Base-by-base conservation (phyloP, 1,140 invertebrate genomes). In the Drosophila tsacasi region DNA sequence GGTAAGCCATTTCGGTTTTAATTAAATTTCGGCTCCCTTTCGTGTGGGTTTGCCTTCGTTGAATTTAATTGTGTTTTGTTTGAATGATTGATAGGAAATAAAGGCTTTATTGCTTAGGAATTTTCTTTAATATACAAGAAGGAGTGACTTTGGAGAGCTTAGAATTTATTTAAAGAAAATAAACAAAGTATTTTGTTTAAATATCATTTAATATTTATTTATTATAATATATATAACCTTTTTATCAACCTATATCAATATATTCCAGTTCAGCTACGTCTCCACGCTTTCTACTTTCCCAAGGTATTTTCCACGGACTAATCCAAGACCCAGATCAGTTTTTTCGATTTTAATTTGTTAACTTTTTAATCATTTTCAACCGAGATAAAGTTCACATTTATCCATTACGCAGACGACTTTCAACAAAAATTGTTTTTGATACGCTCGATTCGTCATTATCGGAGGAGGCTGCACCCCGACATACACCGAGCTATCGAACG, bases 401-500 rank as follows among this genome's bases (percentile, higher is more conserved):
- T 76, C 75, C 64, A 78, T 78, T 77, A 78, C 55, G 19, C 37
- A 49, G 27, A 37, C 54, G 49, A 59, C 49, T 77, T 65, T 59
- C 37, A 27, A 69, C 55, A 17, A 42, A 77, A 77, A 77, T 77
- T 50, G 74, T 49, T 77, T 77, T 67, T 68, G 75, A 54, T 61
- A 77, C 64, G 63, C 63, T 61, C 37, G 12, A 47, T 32, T 32
- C 49, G 40, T 42, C 37, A 54, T 54, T 74, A 74, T 63, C 59
- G 32, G 10, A 57, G 59, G 71, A 63, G 72, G 72, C 59, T 75
- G 72, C 67, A 60, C 74, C 64, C 42, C 39, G 49, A 55, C 50
- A 81, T 35, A 60, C 52, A 55, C 35, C 19, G 55, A 77, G 57
- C 72, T 84, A 90, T 89, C 85, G 62, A 76, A 84, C 37, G 61